Percentiles rank a stretch among this genome's conserved stretches.
Evolutionary conservation across 2,113 vertebrate species (phyloP).

Genomic region (Nesoenas mayeri): DNA sequence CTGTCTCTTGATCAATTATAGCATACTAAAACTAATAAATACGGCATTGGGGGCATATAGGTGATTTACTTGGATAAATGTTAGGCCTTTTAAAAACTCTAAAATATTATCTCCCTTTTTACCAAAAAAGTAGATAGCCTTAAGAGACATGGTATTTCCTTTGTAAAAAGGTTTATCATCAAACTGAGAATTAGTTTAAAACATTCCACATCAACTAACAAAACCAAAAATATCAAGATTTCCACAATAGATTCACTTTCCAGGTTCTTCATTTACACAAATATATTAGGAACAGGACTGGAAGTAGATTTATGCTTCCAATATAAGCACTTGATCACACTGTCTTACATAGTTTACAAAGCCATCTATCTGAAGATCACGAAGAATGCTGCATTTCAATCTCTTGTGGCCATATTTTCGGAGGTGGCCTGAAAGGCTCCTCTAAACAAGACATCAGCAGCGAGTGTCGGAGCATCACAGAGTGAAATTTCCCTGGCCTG

Average conservation of each 20-base stretch:
- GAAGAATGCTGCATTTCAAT: conserved; percentile 23
- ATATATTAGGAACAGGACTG: background rate
- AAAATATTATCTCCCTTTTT: background rate
- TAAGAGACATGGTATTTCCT: background rate
- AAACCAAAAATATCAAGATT: background rate
- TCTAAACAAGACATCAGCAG: background rate
- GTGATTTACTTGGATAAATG: background rate
- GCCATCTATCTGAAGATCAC: background rate
- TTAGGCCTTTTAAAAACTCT: background rate
- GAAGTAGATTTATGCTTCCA: conserved; percentile 11
- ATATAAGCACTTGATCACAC: background rate
- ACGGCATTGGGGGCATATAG: background rate
- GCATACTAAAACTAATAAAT: background rate
- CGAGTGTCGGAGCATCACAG: background rate
- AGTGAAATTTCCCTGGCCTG: background rate
- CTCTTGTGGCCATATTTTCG: background rate
- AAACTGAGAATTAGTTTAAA: background rate
- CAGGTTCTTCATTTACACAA: background rate
- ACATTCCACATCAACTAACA: background rate
- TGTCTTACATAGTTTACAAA: conserved; percentile 7
- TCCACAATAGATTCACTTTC: background rate
- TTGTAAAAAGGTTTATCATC: background rate
- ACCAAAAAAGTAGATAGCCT: background rate
- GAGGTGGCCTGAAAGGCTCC: background rate
- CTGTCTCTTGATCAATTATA: background rate